Conservation (phyloP, 1,140 invertebrate genomes). For the Bombus sylvicola region DNA sequence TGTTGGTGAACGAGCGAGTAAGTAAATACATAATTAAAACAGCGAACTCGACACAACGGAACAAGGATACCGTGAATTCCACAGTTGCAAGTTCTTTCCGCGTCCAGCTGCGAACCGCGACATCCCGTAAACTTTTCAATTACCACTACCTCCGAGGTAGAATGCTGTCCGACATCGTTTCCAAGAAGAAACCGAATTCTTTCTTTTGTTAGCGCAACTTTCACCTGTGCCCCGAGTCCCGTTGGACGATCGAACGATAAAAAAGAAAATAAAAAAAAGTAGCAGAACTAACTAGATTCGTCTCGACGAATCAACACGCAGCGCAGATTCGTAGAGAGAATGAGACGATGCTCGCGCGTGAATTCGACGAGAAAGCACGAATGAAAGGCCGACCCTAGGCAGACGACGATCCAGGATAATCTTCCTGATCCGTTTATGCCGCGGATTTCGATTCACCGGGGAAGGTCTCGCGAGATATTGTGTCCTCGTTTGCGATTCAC, state of each 20-base stretch:
- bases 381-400: constrained; percentile 16
- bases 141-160: not conserved
- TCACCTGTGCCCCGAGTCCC: not conserved
- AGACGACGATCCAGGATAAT: constrained; percentile 56
- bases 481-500: constrained; percentile 55
- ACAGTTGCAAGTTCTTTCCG: too few relatives aligned
- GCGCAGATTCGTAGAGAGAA: not conserved
- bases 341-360: not conserved
- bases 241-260: too few relatives aligned
- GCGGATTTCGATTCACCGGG: constrained; percentile 44
- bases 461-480: constrained; percentile 49
- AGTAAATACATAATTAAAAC: too few relatives aligned
- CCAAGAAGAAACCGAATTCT: not conserved
- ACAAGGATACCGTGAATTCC: too few relatives aligned
- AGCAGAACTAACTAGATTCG: not conserved
- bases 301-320: not conserved
- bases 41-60: not conserved
- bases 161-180: not conserved
- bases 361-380: not conserved
- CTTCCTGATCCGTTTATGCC: constrained; percentile 58
- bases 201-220: not conserved
- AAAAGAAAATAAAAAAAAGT: not conserved
- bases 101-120: not conserved
- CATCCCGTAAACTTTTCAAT: constrained; percentile 5
- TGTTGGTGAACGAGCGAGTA: too few relatives aligned